Conservation (phyloP, 2,113 vertebrate species). For the Ariopsis seemanni region DNA sequence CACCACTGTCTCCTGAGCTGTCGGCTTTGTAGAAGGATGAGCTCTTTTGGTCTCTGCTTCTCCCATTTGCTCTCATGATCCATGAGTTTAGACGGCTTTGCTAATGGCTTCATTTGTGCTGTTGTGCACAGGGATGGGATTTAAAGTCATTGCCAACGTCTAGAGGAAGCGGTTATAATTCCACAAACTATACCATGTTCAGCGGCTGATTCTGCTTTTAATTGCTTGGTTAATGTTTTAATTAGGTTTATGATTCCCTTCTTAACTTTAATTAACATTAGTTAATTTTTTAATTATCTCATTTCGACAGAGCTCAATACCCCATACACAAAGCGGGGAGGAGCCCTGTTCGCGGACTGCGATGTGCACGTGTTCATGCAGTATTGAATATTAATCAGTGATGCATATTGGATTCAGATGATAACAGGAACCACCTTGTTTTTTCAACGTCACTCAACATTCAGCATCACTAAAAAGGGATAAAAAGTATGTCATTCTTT, state of each 20-base stretch:
- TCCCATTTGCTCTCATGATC: conserved; percentile 63
- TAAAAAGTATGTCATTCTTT: not conserved
- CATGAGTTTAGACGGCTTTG: conserved; percentile 68
- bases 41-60: conserved; percentile 48
- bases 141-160: conserved; percentile 70
- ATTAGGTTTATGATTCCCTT: conserved; percentile 83
- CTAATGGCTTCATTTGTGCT: conserved; percentile 78
- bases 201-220: conserved; percentile 75
- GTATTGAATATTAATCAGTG: not conserved
- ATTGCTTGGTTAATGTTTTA: conserved; percentile 84
- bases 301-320: conserved; percentile 46
- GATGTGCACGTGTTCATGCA: not conserved
- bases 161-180: conserved; percentile 78
- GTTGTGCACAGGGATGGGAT: conserved; percentile 57
- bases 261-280: conserved; percentile 76
- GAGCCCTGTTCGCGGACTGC: not conserved
- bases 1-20: conserved; percentile 70
- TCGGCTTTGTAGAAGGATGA: conserved; percentile 62
- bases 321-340: not conserved
- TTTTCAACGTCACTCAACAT: not conserved
- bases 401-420: not conserved
- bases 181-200: conserved; percentile 73
- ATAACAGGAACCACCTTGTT: not conserved
- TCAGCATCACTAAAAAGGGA: not conserved
- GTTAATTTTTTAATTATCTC: conserved; percentile 67